Percentiles rank a stretch among this genome's conserved stretches.
Evolutionary conservation across 2,888 invertebrate genomes (phyloP).

Genomic region (Tromatobia lineatoria): DNA sequence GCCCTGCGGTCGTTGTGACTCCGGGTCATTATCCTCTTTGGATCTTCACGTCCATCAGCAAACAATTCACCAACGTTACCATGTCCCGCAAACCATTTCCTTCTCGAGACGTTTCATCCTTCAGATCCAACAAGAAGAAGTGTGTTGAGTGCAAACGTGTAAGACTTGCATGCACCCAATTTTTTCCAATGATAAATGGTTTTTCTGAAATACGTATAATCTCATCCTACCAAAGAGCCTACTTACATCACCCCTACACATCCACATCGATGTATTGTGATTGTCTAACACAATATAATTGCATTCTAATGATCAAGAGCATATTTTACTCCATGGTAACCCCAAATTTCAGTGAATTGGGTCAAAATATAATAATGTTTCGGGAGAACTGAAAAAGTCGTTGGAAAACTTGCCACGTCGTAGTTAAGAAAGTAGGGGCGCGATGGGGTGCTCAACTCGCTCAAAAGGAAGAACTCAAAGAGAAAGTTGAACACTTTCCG

Average conservation of each 20-base stretch:
- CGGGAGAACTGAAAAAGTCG: too few relatives aligned
- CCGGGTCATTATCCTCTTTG: neutral
- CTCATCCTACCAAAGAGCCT: neutral
- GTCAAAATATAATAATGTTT: too few relatives aligned
- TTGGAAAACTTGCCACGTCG: too few relatives aligned
- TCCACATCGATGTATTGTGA: neutral
- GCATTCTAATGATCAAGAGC: too few relatives aligned
- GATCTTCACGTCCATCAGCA: neutral
- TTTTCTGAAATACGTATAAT: neutral
- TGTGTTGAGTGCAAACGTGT: neutral
- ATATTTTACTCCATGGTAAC: too few relatives aligned
- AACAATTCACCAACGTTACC: slow-evolving; percentile 4
- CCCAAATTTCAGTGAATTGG: too few relatives aligned
- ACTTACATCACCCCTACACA: neutral
- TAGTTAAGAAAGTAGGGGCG: too few relatives aligned
- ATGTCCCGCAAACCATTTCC: neutral
- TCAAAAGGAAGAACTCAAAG: too few relatives aligned
- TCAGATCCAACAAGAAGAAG: neutral
- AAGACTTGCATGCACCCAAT: neutral
- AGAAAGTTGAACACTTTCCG: too few relatives aligned
- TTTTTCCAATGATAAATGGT: neutral
- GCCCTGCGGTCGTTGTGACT: neutral
- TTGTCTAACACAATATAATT: neutral
- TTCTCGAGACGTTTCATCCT: neutral
- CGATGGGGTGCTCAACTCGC: too few relatives aligned